Base-by-base conservation (phyloP, 2,888 invertebrate species). In the Lissonota sp. region DNA sequence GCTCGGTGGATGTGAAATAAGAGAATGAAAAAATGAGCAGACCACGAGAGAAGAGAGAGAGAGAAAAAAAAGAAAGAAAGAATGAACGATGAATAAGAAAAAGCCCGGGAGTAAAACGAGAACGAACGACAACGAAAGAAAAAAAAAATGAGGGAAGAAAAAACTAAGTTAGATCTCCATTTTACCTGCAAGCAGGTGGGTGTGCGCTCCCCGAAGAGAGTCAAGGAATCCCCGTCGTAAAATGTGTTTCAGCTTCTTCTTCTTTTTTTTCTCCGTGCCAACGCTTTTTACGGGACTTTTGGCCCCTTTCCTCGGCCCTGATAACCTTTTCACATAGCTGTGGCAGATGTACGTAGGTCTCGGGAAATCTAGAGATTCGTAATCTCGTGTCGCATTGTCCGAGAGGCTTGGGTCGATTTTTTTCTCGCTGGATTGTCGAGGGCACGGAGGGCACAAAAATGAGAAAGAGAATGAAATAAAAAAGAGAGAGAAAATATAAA, bases 71-170 rank as follows among this genome's bases (percentile, higher is more conserved):
- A 55, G 37, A 55, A 8, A 63, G 58, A 60, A 51, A 71, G 64
- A 70, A 69, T 74, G 60, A 64, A 16, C 58, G 77, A 77, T 73
- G 77, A 77, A 80, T 70, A 80, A 80, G 77, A 72, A 46, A 73
- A 73, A 55, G 55, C 37, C 74, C 42, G 14, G 16, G 62, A 63
- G 72, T 70, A 73, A 72, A 77, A 64, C 49, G 72, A 73, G 72
- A 69, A 40, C 8, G 46, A 67, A 75, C 71, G 66, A 71, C 42
- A 49, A 12, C 55, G 39, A 12, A 58, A 51, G 39, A 58, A 0
- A 70, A 46, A 55, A 42, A 55, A n/a, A n/a, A n/a, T n/a, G 12
- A 66, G 26, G 49, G 55, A 66, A n/a, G 10, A 16, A 57, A 46
- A 58, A 44, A 67, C 37, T 40, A 55, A 77, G 76, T 73, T 62